phyloP scores from a whole-genome alignment of 2,797 vertebrate genomes.

The Pipistrellus kuhlii region DNA sequence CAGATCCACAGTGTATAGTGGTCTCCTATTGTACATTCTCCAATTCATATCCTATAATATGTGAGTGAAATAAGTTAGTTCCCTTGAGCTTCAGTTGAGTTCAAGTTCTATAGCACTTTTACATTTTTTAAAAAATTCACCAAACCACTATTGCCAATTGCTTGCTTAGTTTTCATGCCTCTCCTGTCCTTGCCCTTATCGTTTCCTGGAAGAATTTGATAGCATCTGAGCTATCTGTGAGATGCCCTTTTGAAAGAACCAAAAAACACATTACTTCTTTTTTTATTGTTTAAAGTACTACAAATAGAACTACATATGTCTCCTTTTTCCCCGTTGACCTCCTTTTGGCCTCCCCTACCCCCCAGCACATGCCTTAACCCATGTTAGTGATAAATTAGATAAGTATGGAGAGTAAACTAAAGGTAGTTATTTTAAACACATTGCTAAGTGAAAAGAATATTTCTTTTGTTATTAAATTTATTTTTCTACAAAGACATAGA shows the following conservation, averaged over 20 bases:
- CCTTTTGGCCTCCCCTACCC: too few relatives aligned
- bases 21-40: neutral
- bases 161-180: neutral
- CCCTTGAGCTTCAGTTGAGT: neutral
- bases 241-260: neutral
- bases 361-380: too few relatives aligned
- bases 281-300: too few relatives aligned
- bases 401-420: neutral
- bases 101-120: neutral
- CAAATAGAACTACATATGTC: neutral
- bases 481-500: neutral
- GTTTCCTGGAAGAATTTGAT: neutral
- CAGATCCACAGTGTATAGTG: neutral
- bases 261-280: neutral
- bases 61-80: neutral
- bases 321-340: too few relatives aligned
- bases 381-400: neutral
- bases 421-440: neutral
- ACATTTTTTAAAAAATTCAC: neutral
- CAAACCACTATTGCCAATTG: neutral
- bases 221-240: neutral
- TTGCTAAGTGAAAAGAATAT: neutral
- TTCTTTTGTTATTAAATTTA: neutral
- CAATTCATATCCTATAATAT: neutral
- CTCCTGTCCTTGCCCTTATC: neutral